phyloP scores from a whole-genome alignment of 2,113 vertebrate genomes.

The Chauna torquata region DNA sequence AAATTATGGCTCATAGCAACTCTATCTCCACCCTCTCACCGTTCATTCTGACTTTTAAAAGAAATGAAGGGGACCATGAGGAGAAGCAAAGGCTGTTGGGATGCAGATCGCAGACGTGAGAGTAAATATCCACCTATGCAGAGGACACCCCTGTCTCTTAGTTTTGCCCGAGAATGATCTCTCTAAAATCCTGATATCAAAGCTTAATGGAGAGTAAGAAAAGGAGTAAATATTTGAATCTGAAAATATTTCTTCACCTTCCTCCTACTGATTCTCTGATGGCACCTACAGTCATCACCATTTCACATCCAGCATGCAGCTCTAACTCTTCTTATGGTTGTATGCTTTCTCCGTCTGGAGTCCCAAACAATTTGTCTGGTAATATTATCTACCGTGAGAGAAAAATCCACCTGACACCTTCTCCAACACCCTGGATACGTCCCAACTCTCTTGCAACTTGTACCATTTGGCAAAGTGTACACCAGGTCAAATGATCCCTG shows the following conservation, averaged over 20 bases:
- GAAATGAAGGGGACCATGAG: background rate
- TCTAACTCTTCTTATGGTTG: background rate
- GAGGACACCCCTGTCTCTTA: background rate
- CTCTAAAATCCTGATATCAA: background rate
- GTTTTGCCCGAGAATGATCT: background rate
- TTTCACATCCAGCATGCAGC: background rate
- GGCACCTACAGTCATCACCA: background rate
- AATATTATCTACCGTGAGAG: background rate
- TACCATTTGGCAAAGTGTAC: background rate
- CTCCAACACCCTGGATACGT: background rate
- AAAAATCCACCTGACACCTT: background rate
- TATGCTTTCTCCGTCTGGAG: background rate
- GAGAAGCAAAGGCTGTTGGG: background rate
- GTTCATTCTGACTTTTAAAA: background rate
- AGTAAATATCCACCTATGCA: background rate
- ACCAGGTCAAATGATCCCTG: conserved; percentile 4
- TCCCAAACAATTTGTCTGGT: background rate
- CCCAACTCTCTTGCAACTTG: background rate
- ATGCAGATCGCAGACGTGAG: background rate
- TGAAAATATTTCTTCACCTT: background rate
- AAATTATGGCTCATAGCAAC: background rate
- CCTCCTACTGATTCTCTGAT: background rate
- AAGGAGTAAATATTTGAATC: background rate
- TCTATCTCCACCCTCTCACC: background rate
- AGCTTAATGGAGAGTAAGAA: background rate